phyloP scores from a whole-genome alignment of 2,888 invertebrate species.

The Abscondita cerata region DNA sequence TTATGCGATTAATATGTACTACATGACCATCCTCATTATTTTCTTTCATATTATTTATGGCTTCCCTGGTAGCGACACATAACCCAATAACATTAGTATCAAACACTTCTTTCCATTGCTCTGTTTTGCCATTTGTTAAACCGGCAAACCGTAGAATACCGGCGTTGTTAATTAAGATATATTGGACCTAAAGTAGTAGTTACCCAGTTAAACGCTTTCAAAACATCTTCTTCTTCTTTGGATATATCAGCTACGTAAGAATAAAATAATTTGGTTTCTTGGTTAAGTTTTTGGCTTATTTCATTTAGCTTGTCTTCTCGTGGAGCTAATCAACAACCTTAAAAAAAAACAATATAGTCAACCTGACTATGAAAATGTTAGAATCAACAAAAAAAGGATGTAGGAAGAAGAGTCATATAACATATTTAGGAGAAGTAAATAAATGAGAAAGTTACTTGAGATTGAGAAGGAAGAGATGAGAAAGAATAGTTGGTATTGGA shows the following conservation, averaged over 20 bases:
- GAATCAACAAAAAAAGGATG: too few species aligned
- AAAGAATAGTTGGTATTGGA: too few species aligned
- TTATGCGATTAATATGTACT: conserved; percentile 7
- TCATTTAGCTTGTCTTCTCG: neutral
- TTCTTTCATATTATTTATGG: conserved; percentile 38
- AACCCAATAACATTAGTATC: conserved; percentile 42
- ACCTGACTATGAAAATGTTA: too few species aligned
- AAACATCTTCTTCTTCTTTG: conserved; percentile 30
- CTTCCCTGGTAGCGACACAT: conserved; percentile 38
- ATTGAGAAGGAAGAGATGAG: too few species aligned
- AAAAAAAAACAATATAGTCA: too few species aligned
- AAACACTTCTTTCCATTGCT: conserved; percentile 40
- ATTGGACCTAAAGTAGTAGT: conserved; percentile 35
- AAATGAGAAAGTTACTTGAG: too few species aligned
- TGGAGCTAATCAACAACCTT: neutral
- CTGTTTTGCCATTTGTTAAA: conserved; percentile 36
- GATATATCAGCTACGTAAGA: conserved; percentile 22
- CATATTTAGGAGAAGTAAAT: too few species aligned
- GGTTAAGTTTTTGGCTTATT: neutral
- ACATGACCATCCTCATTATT: conserved; percentile 35
- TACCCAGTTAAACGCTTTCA: conserved; percentile 33
- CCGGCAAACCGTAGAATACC: conserved; percentile 28
- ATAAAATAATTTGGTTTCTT: neutral
- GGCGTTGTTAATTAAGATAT: conserved; percentile 37
- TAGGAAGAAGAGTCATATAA: too few species aligned